phyloP scores from a whole-genome alignment of 2,888 invertebrate species.

The Tigriopus californicus region DNA sequence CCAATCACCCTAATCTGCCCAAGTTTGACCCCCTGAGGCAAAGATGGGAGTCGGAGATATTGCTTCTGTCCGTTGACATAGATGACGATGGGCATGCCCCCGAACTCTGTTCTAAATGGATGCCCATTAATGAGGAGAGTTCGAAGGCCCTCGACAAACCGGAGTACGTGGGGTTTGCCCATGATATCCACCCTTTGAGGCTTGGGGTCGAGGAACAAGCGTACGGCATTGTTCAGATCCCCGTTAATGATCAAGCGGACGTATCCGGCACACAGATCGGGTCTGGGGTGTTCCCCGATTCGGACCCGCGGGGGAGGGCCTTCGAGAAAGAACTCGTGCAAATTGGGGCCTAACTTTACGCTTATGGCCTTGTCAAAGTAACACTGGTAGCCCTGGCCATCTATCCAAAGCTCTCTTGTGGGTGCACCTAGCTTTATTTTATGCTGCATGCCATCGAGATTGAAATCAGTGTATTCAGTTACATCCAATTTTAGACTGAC shows the following conservation, averaged over 20 bases:
- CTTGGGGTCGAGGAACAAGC: conserved; percentile 63
- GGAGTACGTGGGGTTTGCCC: conserved; percentile 48
- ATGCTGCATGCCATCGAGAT: conserved; percentile 49
- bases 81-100: conserved; percentile 60
- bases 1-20: conserved; percentile 29
- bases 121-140: conserved; percentile 59
- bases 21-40: conserved; percentile 51
- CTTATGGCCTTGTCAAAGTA: conserved; percentile 73
- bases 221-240: conserved; percentile 41
- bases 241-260: conserved; percentile 67
- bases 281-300: conserved; percentile 48
- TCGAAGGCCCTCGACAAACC: conserved; percentile 56
- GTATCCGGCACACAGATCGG: conserved; percentile 64
- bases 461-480: conserved; percentile 52
- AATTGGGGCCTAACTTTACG: conserved; percentile 52
- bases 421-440: conserved; percentile 75
- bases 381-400: conserved; percentile 72
- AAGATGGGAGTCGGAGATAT: conserved; percentile 52
- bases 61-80: conserved; percentile 52
- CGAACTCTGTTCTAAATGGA: conserved; percentile 44
- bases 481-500: conserved; percentile 40
- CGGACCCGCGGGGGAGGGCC: conserved; percentile 86
- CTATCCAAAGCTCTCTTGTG: conserved; percentile 71
- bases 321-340: conserved; percentile 58
- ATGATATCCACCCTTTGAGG: conserved; percentile 57